Evolutionary conservation across 2,797 vertebrate species (phyloP).

Genomic region (Rhinoraja longicauda): DNA sequence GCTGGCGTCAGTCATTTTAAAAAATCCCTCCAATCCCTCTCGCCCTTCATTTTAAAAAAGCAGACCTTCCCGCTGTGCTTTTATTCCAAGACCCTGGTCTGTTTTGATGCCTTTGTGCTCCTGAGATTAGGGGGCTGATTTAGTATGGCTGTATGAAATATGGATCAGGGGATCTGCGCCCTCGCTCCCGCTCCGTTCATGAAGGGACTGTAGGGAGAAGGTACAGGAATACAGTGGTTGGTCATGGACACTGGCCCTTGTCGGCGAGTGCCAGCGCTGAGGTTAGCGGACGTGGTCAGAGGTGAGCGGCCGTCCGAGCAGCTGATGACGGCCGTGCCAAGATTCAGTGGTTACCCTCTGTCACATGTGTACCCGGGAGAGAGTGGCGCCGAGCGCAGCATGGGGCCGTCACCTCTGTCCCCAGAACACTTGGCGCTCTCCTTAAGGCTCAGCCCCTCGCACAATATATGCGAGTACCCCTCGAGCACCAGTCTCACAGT

Average conservation of each 20-base stretch:
- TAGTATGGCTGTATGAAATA: slow-evolving; percentile 80
- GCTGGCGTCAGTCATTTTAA: slow-evolving; percentile 87
- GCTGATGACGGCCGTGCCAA: slow-evolving; percentile 58
- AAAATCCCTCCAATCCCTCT: slow-evolving; percentile 84
- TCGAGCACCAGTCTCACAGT: slow-evolving; percentile 68
- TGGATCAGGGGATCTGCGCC: slow-evolving; percentile 52
- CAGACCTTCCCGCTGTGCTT: slow-evolving; percentile 97
- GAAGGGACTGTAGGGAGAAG: not conserved
- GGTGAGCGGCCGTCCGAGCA: slow-evolving; percentile 56
- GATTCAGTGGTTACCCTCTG: slow-evolving; percentile 62
- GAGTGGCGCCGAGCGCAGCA: slow-evolving; percentile 59
- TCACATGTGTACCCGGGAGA: slow-evolving; percentile 59
- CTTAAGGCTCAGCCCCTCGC: slow-evolving; percentile 65
- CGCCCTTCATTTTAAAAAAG: slow-evolving; percentile 79
- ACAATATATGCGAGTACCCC: slow-evolving; percentile 61
- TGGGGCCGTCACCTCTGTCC: slow-evolving; percentile 59
- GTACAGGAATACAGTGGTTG: slow-evolving; percentile 39
- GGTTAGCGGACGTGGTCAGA: slow-evolving; percentile 54
- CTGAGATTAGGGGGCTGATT: slow-evolving; percentile 85
- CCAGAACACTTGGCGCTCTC: slow-evolving; percentile 55
- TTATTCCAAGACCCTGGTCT: slow-evolving; percentile 91
- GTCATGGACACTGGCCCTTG: slow-evolving; percentile 46
- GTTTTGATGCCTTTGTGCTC: slow-evolving; percentile 92
- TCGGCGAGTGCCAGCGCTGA: slow-evolving; percentile 55
- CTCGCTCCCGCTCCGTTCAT: not conserved